A percentile compares a stretch with the other conserved stretches of the same genome.
These are phyloP conservation scores for Sinelater perroti DNA, from an alignment of 2,888 invertebrate genomes.

Conservation along the genomic window DNA sequence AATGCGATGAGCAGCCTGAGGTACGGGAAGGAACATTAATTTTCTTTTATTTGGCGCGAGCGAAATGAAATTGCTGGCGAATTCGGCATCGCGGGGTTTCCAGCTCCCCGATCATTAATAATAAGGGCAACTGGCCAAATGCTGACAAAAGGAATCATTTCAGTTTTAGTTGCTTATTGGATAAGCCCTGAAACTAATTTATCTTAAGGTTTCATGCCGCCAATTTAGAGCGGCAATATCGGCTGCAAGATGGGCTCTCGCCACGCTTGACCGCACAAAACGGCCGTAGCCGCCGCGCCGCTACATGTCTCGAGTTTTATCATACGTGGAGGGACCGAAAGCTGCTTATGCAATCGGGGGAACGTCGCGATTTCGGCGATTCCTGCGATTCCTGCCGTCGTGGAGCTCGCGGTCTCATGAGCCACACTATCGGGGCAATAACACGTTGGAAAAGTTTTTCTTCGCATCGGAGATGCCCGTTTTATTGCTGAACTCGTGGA, in stretches of 20 bases:
- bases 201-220: constrained; percentile 39
- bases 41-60: constrained; percentile 46
- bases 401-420: constrained; percentile 25
- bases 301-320: constrained; percentile 30
- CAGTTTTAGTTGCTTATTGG: constrained; percentile 41
- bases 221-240: constrained; percentile 33
- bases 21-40: constrained; percentile 47
- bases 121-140: constrained; percentile 44
- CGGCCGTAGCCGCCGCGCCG: constrained; percentile 18
- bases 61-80: constrained; percentile 49
- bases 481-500: constrained; percentile 46
- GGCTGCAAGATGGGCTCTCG: constrained; percentile 29
- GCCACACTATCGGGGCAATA: constrained; percentile 27
- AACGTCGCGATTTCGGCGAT: constrained; percentile 21
- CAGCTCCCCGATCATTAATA: constrained; percentile 42
- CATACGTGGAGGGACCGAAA: constrained; percentile 25
- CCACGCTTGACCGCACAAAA: constrained; percentile 32
- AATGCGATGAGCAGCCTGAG: constrained; percentile 42
- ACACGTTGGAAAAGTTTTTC: constrained; percentile 36
- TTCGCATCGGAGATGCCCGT: constrained; percentile 35
- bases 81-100: constrained; percentile 40
- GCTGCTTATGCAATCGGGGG: constrained; percentile 31
- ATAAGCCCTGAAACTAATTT: constrained; percentile 41
- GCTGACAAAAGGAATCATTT: constrained; percentile 42
- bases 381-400: constrained; percentile 22